These are phyloP conservation scores for Chelon auratus DNA, from an alignment of 2,797 vertebrate species.

Conservation along the genomic window DNA sequence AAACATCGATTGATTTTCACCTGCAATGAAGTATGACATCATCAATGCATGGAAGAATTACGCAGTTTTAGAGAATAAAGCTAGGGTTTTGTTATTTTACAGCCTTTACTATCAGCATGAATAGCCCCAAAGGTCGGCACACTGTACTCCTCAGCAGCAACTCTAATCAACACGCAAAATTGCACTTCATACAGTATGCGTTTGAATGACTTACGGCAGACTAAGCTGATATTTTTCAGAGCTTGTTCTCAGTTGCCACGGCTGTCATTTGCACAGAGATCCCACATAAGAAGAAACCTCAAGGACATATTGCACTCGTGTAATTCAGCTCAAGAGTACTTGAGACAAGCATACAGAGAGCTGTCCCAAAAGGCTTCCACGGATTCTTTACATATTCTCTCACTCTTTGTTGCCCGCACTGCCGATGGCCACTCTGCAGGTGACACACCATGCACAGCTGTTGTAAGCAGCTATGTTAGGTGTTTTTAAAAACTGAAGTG, in stretches of 20 bases:
- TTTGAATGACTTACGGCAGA: constrained; percentile 9
- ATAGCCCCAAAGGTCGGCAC: background rate
- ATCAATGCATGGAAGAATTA: background rate
- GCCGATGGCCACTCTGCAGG: constrained; percentile 5
- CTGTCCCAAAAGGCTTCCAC: constrained; percentile 19
- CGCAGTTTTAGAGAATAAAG: constrained; percentile 1
- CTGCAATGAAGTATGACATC: background rate
- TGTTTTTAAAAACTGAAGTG: background rate
- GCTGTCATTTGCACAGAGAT: constrained; percentile 42
- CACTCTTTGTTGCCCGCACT: background rate
- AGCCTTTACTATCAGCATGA: background rate
- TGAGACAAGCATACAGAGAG: constrained; percentile 1
- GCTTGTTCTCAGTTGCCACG: background rate
- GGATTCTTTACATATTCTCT: constrained; percentile 12
- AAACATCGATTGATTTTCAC: background rate
- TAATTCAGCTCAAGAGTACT: constrained; percentile 44
- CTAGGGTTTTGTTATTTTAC: background rate
- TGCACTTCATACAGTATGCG: background rate
- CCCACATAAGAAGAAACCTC: constrained; percentile 36
- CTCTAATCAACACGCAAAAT: constrained; percentile 16
- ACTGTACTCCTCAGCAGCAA: background rate
- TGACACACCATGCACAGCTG: background rate
- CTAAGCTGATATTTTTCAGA: constrained; percentile 8
- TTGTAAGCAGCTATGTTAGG: too few species aligned
- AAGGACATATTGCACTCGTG: constrained; percentile 37